Percentiles rank a stretch among this genome's conserved stretches.
These are phyloP conservation scores for Hedychridium roseum DNA, from an alignment of 2,888 invertebrate species.

Conservation along the genomic window DNA sequence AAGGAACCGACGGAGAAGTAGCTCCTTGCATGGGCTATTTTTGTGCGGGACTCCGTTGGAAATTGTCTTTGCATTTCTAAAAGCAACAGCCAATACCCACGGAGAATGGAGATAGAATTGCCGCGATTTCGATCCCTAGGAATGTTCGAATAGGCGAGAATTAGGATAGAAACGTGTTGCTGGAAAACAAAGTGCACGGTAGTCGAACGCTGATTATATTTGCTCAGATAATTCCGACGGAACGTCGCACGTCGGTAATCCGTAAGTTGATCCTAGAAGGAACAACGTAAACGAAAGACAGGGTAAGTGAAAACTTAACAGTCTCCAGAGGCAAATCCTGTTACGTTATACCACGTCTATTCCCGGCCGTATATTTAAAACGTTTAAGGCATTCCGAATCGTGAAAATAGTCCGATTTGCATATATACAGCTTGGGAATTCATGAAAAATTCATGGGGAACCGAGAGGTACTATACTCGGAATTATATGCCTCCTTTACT, in stretches of 20 bases:
- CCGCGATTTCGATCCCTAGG: no score
- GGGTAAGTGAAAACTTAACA: slow-evolving; percentile 53
- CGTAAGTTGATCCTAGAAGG: not conserved
- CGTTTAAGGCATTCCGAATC: slow-evolving; percentile 57
- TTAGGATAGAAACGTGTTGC: no score
- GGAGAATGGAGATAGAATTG: no score
- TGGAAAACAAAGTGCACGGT: not conserved
- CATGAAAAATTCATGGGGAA: slow-evolving; percentile 59
- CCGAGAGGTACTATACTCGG: slow-evolving; percentile 50
- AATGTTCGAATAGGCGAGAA: no score
- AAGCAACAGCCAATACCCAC: no score
- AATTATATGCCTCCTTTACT: slow-evolving; percentile 52
- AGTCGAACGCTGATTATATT: not conserved
- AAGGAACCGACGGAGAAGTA: no score
- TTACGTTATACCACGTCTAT: slow-evolving; percentile 51
- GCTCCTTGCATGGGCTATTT: no score
- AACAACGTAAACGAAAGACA: not conserved
- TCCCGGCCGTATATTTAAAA: slow-evolving; percentile 55
- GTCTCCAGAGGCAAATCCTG: slow-evolving; percentile 52
- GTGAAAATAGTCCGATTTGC: slow-evolving; percentile 58
- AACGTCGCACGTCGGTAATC: no score
- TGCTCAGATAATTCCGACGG: not conserved
- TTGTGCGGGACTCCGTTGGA: no score
- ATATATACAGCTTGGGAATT: slow-evolving; percentile 58
- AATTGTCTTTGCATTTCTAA: no score